A percentile compares a stretch with the other conserved stretches of the same genome.
phyloP scores from a whole-genome alignment of 1,140 invertebrate species.

The Ericerus pela region DNA sequence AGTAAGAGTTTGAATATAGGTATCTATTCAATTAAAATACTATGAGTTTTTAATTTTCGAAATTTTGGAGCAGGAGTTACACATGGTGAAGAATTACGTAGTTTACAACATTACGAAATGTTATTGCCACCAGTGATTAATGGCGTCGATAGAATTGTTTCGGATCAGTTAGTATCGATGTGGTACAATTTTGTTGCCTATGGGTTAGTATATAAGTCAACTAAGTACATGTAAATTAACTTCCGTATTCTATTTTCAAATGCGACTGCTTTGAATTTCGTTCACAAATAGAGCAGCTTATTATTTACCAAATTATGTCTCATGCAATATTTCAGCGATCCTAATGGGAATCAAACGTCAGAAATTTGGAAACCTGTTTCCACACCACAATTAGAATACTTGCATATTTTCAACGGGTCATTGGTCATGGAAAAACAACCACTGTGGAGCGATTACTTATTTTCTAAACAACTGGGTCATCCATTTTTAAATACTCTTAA shows the following conservation, averaged over 20 bases:
- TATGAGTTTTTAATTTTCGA: background rate
- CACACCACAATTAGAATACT: background rate
- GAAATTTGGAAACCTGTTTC: background rate
- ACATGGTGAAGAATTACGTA: background rate
- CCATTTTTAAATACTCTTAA: no score
- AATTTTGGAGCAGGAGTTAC: background rate
- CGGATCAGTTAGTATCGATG: background rate
- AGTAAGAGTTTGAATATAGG: background rate
- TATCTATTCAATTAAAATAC: background rate
- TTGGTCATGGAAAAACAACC: background rate
- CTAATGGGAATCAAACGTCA: background rate
- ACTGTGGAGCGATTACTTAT: background rate
- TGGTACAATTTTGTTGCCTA: slow-evolving; percentile 5
- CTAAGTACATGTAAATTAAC: no score
- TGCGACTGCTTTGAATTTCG: no score
- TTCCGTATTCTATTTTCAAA: no score
- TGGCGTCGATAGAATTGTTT: background rate
- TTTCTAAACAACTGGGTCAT: background rate
- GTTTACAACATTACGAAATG: background rate
- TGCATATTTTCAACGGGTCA: background rate
- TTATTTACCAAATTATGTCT: no score
- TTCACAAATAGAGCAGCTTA: no score
- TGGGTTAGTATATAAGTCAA: background rate
- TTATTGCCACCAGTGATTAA: background rate
- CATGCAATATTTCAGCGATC: background rate